Evolutionary conservation across 2,888 invertebrate genomes (phyloP).

Genomic region (Tribolium freemani): DNA sequence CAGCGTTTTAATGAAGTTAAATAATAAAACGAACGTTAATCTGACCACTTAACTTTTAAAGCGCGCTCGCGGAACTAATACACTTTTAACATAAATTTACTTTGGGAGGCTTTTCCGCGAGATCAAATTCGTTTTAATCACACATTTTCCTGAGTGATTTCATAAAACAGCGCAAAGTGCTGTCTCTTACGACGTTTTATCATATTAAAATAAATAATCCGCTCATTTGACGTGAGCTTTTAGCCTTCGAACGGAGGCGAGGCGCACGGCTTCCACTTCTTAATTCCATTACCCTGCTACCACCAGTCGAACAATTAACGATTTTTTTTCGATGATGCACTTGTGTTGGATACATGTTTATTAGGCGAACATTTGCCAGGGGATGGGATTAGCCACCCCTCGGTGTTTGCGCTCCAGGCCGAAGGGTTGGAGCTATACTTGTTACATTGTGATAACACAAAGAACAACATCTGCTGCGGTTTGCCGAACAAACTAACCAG

Average conservation of each 20-base stretch:
- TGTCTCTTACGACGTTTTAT: slow-evolving; percentile 61
- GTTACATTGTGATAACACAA: slow-evolving; percentile 54
- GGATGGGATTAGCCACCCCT: slow-evolving; percentile 46
- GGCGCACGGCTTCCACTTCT: slow-evolving; percentile 4
- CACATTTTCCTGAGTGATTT: slow-evolving; percentile 63
- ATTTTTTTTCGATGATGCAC: background rate
- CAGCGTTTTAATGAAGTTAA: slow-evolving; percentile 51
- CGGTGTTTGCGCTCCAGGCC: slow-evolving; percentile 5
- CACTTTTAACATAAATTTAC: slow-evolving; percentile 63
- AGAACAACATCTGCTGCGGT: slow-evolving; percentile 59
- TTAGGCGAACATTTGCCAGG: slow-evolving; percentile 26
- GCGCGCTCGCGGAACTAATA: slow-evolving; percentile 58
- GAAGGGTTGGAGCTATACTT: slow-evolving; percentile 39
- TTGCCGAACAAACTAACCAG: slow-evolving; percentile 54
- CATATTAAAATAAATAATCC: slow-evolving; percentile 64
- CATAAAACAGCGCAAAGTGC: slow-evolving; percentile 60
- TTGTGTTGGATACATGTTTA: slow-evolving; percentile 22
- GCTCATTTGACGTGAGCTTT: slow-evolving; percentile 61
- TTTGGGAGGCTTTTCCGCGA: slow-evolving; percentile 62
- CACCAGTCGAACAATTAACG: background rate
- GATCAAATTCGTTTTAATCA: slow-evolving; percentile 67
- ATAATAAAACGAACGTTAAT: slow-evolving; percentile 58
- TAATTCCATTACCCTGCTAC: slow-evolving; percentile 9
- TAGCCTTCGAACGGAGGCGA: slow-evolving; percentile 39
- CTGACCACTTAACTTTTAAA: slow-evolving; percentile 61